Percentiles rank a stretch among this genome's conserved stretches.
Conservation (phyloP, 1,140 invertebrate genomes). For the Hylaeus volcanicus region DNA sequence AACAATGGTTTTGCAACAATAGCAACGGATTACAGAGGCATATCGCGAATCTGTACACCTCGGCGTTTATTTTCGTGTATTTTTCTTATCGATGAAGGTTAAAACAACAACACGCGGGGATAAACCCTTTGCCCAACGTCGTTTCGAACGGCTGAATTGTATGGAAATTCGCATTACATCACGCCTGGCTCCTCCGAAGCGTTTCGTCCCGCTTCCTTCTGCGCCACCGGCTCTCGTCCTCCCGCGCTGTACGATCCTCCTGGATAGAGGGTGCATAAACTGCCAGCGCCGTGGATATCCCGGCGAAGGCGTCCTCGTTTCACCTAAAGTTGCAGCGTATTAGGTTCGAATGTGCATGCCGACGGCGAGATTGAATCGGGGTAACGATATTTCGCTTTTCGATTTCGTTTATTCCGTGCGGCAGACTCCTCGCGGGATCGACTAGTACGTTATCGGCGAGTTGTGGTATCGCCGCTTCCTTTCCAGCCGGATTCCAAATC, state of each 20-base stretch:
- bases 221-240: not conserved
- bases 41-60: too few relatives aligned
- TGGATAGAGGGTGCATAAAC: not conserved
- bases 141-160: not conserved
- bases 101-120: too few relatives aligned
- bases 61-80: too few relatives aligned
- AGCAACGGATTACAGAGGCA: too few relatives aligned
- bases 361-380: constrained; percentile 29
- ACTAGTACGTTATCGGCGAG: constrained; percentile 4
- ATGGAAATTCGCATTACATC: constrained; percentile 12
- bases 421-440: constrained; percentile 7
- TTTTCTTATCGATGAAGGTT: too few relatives aligned
- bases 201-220: not conserved
- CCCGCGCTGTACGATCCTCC: not conserved
- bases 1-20: too few relatives aligned
- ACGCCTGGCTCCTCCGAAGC: not conserved
- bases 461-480: not conserved
- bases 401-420: constrained; percentile 32
- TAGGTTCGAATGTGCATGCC: constrained; percentile 28
- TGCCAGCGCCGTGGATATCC: not conserved
- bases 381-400: constrained; percentile 31
- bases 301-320: not conserved
- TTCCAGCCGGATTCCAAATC: not conserved
- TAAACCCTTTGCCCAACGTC: not conserved
- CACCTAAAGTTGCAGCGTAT: constrained; percentile 13